These are phyloP conservation scores for Pedetes capensis DNA, from an alignment of 2,113 vertebrate genomes.

Conservation along the genomic window DNA sequence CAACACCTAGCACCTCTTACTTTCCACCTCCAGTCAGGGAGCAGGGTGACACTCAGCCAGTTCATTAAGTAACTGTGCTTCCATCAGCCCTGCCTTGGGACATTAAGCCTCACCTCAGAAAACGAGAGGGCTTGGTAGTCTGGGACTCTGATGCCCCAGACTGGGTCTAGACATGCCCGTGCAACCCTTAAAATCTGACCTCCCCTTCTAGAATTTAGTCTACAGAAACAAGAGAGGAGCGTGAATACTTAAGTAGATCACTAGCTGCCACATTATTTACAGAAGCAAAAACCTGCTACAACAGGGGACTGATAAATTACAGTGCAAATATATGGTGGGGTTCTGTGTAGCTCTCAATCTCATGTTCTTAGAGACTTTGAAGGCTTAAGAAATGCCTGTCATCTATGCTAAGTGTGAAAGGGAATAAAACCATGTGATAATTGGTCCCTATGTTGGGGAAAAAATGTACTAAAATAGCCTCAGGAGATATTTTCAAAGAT, in stretches of 20 bases:
- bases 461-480: not conserved
- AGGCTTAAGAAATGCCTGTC: not conserved
- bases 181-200: not conserved
- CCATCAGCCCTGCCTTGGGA: not conserved
- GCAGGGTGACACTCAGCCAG: not conserved
- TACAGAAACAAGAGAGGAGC: not conserved
- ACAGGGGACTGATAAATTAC: not conserved
- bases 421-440: not conserved
- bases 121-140: not conserved
- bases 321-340: not conserved
- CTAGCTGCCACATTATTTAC: not conserved
- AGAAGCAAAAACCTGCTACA: not conserved
- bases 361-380: not conserved
- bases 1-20: not conserved
- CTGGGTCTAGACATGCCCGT: not conserved
- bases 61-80: not conserved
- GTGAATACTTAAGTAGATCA: not conserved
- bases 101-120: rapidly evolving
- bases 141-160: not conserved
- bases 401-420: not conserved
- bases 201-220: not conserved
- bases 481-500: not conserved
- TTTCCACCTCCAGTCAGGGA: not conserved
- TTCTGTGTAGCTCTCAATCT: not conserved
- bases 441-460: not conserved